Base-by-base conservation (phyloP, 1,140 invertebrate genomes). In the Eciton burchellii region DNA sequence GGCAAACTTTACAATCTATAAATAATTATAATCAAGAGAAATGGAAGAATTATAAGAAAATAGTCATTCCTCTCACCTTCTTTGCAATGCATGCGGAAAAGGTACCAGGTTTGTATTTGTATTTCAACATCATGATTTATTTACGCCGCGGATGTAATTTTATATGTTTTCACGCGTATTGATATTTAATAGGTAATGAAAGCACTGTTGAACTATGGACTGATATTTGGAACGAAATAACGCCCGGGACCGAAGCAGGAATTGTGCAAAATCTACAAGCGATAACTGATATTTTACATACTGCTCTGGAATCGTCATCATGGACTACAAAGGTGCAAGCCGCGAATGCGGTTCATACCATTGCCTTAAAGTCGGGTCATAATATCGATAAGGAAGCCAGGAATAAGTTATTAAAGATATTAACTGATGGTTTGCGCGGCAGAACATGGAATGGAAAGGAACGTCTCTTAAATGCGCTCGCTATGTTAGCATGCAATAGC, bases 361-460 rank as follows among this genome's bases (percentile, higher is more conserved):
- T 98, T 66, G 97, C 97, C 3, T 95, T 95, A 24, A 97, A 97
- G 89, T 91, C 98, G 24, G 96, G 96, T 0, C 89, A 94, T 4
- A 95, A 95, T 11, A 93, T 98, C 59, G 95, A 96, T n/a, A 94
- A 95, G 12, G 94, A 95, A 6, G 95, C 97, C 74, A 93, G 97
- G 41, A 95, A 96, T 84, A 93, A 93, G 16, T 94, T 98, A 11
- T 92, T 98, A 1, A 95, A 94, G 41, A 95, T 97, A 60, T 91
- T 98, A 43, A 92, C 97, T 0, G 95, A 94, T 66, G 96, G 96
- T 1, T 93, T 98, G n/a, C 95, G 96, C 73, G 98, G 98, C 5
- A 95, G 97, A 89, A 98, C 97, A 0, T 99, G 97, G 96, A 96
- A 96, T 85, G 98, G 98, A 19, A 99, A 99, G 92, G 96, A 98